Percentiles rank a stretch among this genome's conserved stretches.
Evolutionary conservation across 2,113 vertebrate species (phyloP).

Genomic region (Sturnira hondurensis): DNA sequence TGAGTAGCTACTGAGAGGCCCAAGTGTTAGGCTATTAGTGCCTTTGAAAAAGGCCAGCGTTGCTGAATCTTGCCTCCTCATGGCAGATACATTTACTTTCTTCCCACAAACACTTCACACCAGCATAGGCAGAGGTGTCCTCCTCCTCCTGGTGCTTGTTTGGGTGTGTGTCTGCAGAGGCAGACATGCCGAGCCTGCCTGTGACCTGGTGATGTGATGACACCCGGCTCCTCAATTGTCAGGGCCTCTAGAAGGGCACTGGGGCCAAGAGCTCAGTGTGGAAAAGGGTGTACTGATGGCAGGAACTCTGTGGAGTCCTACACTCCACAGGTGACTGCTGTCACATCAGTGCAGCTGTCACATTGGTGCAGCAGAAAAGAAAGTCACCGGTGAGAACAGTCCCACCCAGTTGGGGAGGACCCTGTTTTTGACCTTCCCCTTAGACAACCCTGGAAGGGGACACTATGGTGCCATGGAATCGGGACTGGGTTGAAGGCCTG

Average conservation of each 20-base stretch:
- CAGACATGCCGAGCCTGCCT: background rate
- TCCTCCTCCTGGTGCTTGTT: background rate
- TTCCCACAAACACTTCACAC: background rate
- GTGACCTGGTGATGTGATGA: background rate
- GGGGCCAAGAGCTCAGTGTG: background rate
- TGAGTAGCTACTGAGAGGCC: background rate
- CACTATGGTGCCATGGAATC: fast-evolving
- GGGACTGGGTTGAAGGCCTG: background rate
- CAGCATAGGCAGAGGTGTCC: background rate
- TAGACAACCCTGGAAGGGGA: background rate
- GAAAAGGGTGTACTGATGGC: background rate
- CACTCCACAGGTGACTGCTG: too few species aligned
- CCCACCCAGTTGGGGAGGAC: background rate
- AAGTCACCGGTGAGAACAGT: too few species aligned
- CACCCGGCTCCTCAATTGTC: background rate
- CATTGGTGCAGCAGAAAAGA: background rate
- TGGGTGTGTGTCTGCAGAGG: background rate
- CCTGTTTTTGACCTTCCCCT: background rate
- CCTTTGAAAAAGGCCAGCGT: background rate
- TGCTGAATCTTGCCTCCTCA: background rate
- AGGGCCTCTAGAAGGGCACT: background rate
- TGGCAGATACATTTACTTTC: background rate
- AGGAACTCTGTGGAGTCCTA: too few species aligned
- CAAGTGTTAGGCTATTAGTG: background rate
- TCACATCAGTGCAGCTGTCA: too few species aligned